These are phyloP conservation scores for Tipula vernalis DNA, from an alignment of 2,888 invertebrate genomes.

Conservation along the genomic window DNA sequence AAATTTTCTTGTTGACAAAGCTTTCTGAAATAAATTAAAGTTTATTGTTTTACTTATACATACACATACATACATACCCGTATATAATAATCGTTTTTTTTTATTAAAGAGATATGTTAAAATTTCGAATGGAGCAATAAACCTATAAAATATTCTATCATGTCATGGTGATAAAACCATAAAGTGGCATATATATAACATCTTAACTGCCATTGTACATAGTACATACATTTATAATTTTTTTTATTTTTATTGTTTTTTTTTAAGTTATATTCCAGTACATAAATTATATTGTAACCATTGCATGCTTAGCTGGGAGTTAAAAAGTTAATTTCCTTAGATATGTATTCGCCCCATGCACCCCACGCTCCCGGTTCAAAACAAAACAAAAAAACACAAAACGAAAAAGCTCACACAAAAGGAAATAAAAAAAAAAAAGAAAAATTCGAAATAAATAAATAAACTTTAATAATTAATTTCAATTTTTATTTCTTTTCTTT, in stretches of 20 bases:
- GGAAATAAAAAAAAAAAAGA: not conserved
- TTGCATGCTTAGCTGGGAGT: not conserved
- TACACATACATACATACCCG: not conserved
- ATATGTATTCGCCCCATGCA: not conserved
- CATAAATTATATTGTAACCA: not conserved
- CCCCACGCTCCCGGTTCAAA: not conserved
- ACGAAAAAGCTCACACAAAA: not conserved
- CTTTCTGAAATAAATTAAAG: not conserved
- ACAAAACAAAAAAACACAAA: not conserved
- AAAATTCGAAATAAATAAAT: not conserved
- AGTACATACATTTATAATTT: not conserved
- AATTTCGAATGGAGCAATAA: not conserved
- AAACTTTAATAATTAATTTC: slow-evolving; percentile 4
- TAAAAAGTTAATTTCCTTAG: slow-evolving; percentile 4
- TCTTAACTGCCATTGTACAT: not conserved
- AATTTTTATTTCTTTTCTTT: not conserved
- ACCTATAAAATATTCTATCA: not conserved
- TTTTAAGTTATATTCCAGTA: not conserved
- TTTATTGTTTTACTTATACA: not conserved
- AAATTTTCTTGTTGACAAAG: not conserved
- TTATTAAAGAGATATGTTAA: not conserved
- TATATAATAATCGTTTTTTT: not conserved
- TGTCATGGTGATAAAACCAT: not conserved
- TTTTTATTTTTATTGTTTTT: not conserved
- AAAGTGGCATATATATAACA: not conserved